These are phyloP conservation scores for Melanophora roralis DNA, from an alignment of 2,888 invertebrate genomes.

Conservation along the genomic window DNA sequence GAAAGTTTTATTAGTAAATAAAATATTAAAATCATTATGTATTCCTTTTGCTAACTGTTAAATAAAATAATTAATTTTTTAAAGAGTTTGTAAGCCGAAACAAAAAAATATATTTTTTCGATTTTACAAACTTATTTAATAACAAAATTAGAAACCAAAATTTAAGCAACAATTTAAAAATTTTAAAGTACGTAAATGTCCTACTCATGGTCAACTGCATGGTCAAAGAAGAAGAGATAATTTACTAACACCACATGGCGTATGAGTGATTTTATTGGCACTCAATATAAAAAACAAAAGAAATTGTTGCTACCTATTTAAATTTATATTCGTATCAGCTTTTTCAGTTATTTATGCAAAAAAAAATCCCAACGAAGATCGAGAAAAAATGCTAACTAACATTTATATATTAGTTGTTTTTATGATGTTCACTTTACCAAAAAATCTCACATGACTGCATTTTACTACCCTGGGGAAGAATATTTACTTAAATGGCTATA, in stretches of 20 bases:
- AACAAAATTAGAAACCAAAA: too few relatives aligned
- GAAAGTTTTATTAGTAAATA: too few relatives aligned
- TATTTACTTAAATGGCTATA: background rate
- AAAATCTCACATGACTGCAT: constrained; percentile 47
- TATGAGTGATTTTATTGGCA: constrained; percentile 58
- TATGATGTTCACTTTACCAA: constrained; percentile 26
- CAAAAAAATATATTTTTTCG: too few relatives aligned
- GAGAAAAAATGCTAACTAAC: background rate
- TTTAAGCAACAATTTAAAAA: too few relatives aligned
- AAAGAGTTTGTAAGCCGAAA: too few relatives aligned
- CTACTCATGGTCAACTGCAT: too few relatives aligned
- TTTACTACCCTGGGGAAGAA: constrained; percentile 33
- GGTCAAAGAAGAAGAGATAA: too few relatives aligned
- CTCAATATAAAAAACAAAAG: constrained; percentile 50
- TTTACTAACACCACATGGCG: constrained; percentile 49
- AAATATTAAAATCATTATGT: too few relatives aligned
- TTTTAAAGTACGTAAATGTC: too few relatives aligned
- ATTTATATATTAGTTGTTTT: constrained; percentile 31
- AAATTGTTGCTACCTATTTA: constrained; percentile 20
- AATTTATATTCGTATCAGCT: constrained; percentile 23
- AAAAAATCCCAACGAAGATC: background rate
- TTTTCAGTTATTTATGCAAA: constrained; percentile 29
- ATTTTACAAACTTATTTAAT: too few relatives aligned
- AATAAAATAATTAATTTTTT: too few relatives aligned
- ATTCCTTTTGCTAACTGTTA: too few relatives aligned